Evolutionary conservation across 2,888 invertebrate species (phyloP).

Genomic region (Ptychoptera contaminata): DNA sequence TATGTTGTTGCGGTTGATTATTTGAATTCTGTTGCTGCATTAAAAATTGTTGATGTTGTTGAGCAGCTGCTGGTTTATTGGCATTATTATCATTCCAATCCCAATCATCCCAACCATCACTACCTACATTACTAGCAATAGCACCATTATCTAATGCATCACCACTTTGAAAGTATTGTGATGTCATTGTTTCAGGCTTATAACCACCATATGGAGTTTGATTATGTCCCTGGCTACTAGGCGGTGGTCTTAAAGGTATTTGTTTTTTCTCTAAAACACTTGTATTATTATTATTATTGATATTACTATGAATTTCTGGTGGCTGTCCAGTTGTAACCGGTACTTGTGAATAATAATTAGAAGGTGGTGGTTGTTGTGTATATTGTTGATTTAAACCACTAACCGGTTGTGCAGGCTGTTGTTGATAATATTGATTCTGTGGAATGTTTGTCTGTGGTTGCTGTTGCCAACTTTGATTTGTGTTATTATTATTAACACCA

Average conservation of each 20-base stretch:
- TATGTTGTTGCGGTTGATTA: neutral
- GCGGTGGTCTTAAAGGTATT: too few relatives aligned
- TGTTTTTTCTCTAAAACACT: neutral
- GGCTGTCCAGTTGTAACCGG: neutral
- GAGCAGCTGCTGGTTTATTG: neutral
- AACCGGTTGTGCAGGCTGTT: slow-evolving; percentile 1
- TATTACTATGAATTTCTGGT: neutral
- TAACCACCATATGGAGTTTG: neutral
- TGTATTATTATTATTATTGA: neutral
- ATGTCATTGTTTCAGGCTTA: slow-evolving; percentile 5
- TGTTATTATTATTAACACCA: neutral
- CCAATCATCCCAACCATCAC: slow-evolving; percentile 9
- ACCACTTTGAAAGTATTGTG: slow-evolving; percentile 6
- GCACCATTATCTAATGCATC: slow-evolving; percentile 1
- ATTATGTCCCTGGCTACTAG: too few relatives aligned
- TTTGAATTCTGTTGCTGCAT: neutral
- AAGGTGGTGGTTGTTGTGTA: too few relatives aligned
- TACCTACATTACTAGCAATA: neutral
- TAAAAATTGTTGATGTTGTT: neutral
- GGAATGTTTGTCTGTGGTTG: neutral
- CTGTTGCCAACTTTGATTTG: slow-evolving; percentile 3
- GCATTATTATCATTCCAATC: slow-evolving; percentile 5
- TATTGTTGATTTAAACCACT: neutral
- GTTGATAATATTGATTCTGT: slow-evolving; percentile 7
- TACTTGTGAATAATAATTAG: neutral